Base-by-base conservation (phyloP, 2,888 invertebrate species). In the Hypomecis punctinalis region DNA sequence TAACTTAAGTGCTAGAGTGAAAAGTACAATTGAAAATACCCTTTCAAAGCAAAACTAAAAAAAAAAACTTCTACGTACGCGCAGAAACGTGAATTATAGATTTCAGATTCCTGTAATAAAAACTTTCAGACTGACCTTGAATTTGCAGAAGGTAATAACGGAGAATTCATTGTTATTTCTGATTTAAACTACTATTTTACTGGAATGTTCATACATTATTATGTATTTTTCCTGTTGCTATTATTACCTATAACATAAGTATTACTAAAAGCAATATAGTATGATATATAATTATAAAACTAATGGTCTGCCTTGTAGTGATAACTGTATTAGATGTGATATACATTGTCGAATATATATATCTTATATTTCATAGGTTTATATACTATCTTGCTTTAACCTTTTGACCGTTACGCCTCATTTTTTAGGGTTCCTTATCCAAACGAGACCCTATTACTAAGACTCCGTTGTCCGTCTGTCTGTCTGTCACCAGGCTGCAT, bases 251-350 rank as follows among this genome's bases (percentile, higher is more conserved):
- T 57, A 57, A 39, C 40, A 33, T 36, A 13, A 43, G 43, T 51
- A 59, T 51, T 51, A 23, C 10, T 45, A 11, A 37, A 35, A 51
- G 61, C 55, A 61, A 61, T 55, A 61, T 23, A 35, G 5, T 33
- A 47, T 42, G 33, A 43, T 35, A 45, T 51, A 37, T 6, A 37
- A 37, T 5, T 51, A 37, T 6, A 37, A 37, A 4, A 23, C 43
- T 33, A 6, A 48, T 40, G 10, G 52, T 37, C 9, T 56, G 62
- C 62, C 56, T 57, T 63, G 35, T 52, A 62, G 57, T 57, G 3
- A 57, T 56, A 56, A 55, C 5, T 58, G 6, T 42, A 43, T 55
- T 39, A 56, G 11, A 55, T 51, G 56, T 62, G 51, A 56, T 56
- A 62, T 46, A 23, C 23, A 56, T 52, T 13, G 11, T 5, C 42